Conservation (phyloP, 2,888 invertebrate genomes). For the Drosophila pseudotalamancana region DNA sequence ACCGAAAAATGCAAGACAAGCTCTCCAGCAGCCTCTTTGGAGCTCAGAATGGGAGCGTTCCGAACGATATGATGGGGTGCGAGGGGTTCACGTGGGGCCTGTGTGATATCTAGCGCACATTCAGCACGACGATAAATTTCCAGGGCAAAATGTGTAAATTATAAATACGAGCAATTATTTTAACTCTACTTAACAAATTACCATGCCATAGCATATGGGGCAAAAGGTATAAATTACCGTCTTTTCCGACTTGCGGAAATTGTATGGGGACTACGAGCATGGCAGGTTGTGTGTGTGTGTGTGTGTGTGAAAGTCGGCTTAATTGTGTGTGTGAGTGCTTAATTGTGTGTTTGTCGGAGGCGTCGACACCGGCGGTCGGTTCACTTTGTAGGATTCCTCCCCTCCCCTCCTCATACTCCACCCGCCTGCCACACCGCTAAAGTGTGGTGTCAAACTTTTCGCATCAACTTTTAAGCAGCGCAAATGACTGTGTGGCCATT, state of each 20-base stretch:
- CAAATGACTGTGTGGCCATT: constrained; percentile 76
- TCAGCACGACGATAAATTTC: constrained; percentile 83
- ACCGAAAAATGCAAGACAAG: constrained; percentile 68
- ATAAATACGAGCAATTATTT: constrained; percentile 85
- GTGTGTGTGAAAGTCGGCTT: constrained; percentile 43
- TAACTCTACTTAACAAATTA: constrained; percentile 85
- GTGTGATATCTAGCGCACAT: constrained; percentile 70
- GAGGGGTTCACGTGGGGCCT: constrained; percentile 15
- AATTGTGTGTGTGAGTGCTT: constrained; percentile 75
- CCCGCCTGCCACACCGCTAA: not conserved
- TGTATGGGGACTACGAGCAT: constrained; percentile 70
- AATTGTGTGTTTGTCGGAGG: constrained; percentile 70
- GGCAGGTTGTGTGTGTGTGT: constrained; percentile 37
- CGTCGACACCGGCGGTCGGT: constrained; percentile 44
- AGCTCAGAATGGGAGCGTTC: not conserved
- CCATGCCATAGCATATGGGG: constrained; percentile 84
- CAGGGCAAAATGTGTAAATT: constrained; percentile 84
- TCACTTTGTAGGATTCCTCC: constrained; percentile 39
- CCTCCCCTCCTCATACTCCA: not conserved
- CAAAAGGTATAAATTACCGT: constrained; percentile 81
- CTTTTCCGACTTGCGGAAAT: constrained; percentile 80
- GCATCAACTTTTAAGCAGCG: constrained; percentile 78
- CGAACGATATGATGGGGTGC: not conserved
- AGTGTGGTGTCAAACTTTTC: constrained; percentile 72
- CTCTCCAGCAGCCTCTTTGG: constrained; percentile 40